phyloP scores from a whole-genome alignment of 2,888 invertebrate species.

The Sepiola atlantica region DNA sequence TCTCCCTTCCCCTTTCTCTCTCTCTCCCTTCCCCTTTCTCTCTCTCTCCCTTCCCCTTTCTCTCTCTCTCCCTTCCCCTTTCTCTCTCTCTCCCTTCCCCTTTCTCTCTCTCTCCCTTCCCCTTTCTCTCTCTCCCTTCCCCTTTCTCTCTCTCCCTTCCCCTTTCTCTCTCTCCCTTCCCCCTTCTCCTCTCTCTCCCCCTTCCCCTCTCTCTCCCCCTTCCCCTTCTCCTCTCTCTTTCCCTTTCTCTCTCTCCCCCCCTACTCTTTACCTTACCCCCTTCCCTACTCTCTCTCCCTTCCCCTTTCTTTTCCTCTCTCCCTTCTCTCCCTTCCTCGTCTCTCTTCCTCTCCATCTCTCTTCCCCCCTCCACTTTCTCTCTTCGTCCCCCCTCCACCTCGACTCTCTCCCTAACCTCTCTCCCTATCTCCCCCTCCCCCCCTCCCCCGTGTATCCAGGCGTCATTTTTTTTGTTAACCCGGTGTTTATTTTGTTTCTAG shows the following conservation, averaged over 20 bases:
- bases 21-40: neutral
- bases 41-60: neutral
- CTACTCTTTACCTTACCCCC: neutral
- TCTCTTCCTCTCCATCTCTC: neutral
- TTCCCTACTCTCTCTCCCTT: neutral
- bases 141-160: neutral
- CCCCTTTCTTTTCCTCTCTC: neutral
- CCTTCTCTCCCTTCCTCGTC: neutral
- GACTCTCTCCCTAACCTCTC: neutral
- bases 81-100: neutral
- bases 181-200: neutral
- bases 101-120: neutral
- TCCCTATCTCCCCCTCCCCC: neutral
- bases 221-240: neutral
- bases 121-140: neutral
- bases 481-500: conserved; percentile 60
- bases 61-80: neutral
- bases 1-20: neutral
- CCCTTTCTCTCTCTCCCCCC: neutral
- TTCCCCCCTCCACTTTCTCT: neutral
- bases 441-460: neutral
- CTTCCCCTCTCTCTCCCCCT: neutral
- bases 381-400: neutral
- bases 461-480: neutral
- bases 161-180: neutral